Percentiles rank a stretch among this genome's conserved stretches.
phyloP scores from a whole-genome alignment of 2,113 vertebrate species.

The Ia io region DNA sequence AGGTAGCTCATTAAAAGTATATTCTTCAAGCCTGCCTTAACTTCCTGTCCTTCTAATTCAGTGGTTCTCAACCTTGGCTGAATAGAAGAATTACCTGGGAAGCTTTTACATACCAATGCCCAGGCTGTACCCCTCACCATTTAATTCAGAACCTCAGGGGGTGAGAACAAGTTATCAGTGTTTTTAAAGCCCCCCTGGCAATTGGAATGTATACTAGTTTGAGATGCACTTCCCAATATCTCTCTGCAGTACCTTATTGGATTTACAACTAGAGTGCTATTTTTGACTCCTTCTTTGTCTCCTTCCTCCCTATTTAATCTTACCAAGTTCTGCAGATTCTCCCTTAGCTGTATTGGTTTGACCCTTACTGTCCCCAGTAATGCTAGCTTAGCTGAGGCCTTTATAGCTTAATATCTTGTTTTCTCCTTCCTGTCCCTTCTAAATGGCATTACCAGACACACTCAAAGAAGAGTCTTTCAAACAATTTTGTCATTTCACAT shows the following conservation, averaged over 20 bases:
- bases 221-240: background rate
- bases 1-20: constrained; percentile 34
- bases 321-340: background rate
- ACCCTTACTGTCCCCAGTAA: background rate
- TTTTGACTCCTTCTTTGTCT: constrained; percentile 24
- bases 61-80: constrained; percentile 23
- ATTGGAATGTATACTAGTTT: background rate
- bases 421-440: background rate
- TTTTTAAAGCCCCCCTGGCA: constrained; percentile 16
- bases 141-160: background rate
- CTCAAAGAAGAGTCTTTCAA: constrained; percentile 2
- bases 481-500: background rate
- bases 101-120: background rate
- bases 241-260: background rate
- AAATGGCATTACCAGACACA: background rate
- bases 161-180: background rate
- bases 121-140: background rate
- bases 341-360: background rate
- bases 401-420: background rate
- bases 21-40: background rate
- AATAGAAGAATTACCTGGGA: constrained; percentile 19
- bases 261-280: constrained; percentile 25
- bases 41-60: constrained; percentile 29
- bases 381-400: background rate
- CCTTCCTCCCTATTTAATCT: constrained; percentile 5